Evolutionary conservation across 92 coral and sea anemone species (phyloP), one percentile per base, ranked within the genome.

Genomic region (Virgularia gustaviana): DNA sequence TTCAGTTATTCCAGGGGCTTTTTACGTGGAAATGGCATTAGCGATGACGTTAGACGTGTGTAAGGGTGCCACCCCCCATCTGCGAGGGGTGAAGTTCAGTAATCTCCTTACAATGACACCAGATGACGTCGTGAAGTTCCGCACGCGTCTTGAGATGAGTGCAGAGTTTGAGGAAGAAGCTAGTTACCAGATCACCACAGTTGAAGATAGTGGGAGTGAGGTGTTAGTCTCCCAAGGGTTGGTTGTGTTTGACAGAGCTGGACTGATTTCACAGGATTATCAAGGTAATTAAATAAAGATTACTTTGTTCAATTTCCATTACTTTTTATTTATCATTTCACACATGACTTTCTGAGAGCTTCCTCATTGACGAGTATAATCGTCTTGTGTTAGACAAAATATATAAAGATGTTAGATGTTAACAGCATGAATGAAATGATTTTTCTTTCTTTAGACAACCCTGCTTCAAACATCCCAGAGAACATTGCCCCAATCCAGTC

Each of bases 11-110:
- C 97, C 97, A 9, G 97, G 90, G 6, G 85, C 91, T 10, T 70
- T 86, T n/a, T 88, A 76, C 63, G 73, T 90, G 11, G 97, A 90
- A 52, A 88, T 88, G 95, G 90, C 86, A 22, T 49, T 90, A 76
- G 97, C 97, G 6, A 83, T 90, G 90, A 88, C 79, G 0, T 75
- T 63, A 30, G 86, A 90, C 28, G 72, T 59, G 47, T 90, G 71
- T 49, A 73, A 60, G 19, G 31, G 65, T 29, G 56, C 77, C 9
- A 42, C 66, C 4, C 33, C 89, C 22, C 83, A 76, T 54, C 70
- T 88, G 3, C 42, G 31, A 36, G 85, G 87, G 49, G 89, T 90
- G 23, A 72, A 39, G 42, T 82, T 90, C 47, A 78, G 70, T 10
- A 90, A 78, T 65, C 82, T 90, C 25, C 86, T 90, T 2, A 90